Base-by-base conservation (phyloP, 2,888 invertebrate species). In the Pelosia muscerda region DNA sequence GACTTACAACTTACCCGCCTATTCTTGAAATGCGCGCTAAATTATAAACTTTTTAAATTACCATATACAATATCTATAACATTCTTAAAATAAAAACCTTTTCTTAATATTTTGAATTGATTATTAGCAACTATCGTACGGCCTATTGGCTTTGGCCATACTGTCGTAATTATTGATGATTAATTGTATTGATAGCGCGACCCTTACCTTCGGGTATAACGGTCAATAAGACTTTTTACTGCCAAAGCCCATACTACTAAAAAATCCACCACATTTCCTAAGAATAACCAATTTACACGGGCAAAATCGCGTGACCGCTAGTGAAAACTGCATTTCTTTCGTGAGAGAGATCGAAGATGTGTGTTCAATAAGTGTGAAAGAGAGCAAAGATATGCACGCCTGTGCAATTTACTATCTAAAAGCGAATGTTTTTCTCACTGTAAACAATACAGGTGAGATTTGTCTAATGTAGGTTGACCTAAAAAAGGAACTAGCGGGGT, bases 321-420 rank as follows among this genome's bases (percentile, higher is more conserved):
- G 89, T 86, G 88, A 89, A 89, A 89, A 88, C 87, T 87, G 88
- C 88, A 89, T 89, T 87, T 86, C 87, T 87, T 83, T 71, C 69
- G 54, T 23, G 79, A 87, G 65, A 70, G 81, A 83, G 87, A 86
- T 68, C 67, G 22, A 63, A 65, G 71, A 76, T 63, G 11, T 58
- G n/a, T 49, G 19, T 55, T 0, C 6, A 6, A 25, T 28, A 25
- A 42, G 79, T 68, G 68, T 49, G 76, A 84, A 63, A 69, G 81
- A 81, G 84, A 84, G 13, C 65, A 59, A 63, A 73, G 65, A 77
- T 73, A 72, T 78, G 76, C 75, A 73, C 72, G 76, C 74, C 74
- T 78, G 58, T 53, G 80, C 75, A 81, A 79, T 83, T 82, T 82
- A 73, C 68, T 71, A 77, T 81, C 73, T 78, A 82, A 81, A 83